Evolutionary conservation across 1,140 invertebrate genomes (phyloP).

Genomic region (Hycleus phaleratus): DNA sequence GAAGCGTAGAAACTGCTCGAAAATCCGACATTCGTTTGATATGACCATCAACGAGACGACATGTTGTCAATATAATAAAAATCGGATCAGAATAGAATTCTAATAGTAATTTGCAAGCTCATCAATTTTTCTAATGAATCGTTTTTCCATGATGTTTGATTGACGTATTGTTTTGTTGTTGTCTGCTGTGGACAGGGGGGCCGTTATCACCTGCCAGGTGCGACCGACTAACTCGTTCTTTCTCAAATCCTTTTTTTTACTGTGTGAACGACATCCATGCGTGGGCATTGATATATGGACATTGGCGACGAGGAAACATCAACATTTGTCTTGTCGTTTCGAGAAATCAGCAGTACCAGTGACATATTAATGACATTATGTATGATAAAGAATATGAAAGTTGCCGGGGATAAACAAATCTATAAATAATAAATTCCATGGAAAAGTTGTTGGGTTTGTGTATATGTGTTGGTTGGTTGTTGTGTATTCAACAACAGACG

Average conservation of each 20-base stretch:
- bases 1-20: slow-evolving; percentile 15
- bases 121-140: background rate
- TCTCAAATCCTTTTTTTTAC: background rate
- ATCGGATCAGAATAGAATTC: background rate
- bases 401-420: slow-evolving; percentile 34
- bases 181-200: background rate
- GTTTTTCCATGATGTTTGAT: no score
- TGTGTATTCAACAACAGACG: no score
- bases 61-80: slow-evolving; percentile 23
- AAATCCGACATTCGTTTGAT: slow-evolving; percentile 29
- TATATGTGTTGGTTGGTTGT: no score
- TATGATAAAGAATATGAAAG: slow-evolving; percentile 34
- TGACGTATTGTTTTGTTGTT: no score
- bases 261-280: background rate
- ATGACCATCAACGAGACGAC: slow-evolving; percentile 26
- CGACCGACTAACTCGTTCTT: background rate
- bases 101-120: background rate
- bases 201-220: slow-evolving; percentile 14
- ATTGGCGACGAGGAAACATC: slow-evolving; percentile 28
- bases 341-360: slow-evolving; percentile 31
- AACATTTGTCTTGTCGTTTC: slow-evolving; percentile 34
- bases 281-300: slow-evolving; percentile 33
- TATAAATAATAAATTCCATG: slow-evolving; percentile 34
- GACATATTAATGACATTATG: slow-evolving; percentile 34
- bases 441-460: slow-evolving; percentile 14